Percentiles rank a stretch among this genome's conserved stretches.
These are phyloP conservation scores for Eulimnadia texana DNA, from an alignment of 1,140 invertebrate species.

Conservation along the genomic window DNA sequence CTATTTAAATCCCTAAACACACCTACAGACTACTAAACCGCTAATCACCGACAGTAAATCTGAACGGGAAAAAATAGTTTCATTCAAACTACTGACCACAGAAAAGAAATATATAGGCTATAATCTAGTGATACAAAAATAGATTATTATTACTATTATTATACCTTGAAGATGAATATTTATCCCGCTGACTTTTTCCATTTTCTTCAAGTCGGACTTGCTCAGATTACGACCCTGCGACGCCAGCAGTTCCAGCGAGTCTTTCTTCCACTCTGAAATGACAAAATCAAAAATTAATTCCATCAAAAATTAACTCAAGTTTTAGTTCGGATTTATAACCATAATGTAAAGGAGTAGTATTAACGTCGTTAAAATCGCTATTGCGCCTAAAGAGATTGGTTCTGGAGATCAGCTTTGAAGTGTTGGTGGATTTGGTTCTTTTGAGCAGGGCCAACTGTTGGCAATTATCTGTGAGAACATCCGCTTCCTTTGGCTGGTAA, in stretches of 20 bases:
- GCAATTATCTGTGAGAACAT: too few species aligned
- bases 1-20: not conserved
- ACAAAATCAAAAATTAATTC: conserved; percentile 11
- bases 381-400: not conserved
- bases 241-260: conserved; percentile 27
- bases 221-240: conserved; percentile 26
- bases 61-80: not conserved
- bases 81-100: too few species aligned
- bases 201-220: conserved; percentile 29
- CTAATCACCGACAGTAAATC: not conserved
- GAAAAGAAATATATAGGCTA: not conserved
- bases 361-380: not conserved
- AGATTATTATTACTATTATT: not conserved
- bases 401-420: not conserved
- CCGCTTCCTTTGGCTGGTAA: too few species aligned
- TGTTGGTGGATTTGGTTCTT: not conserved
- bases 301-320: not conserved
- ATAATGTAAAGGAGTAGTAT: not conserved
- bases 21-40: not conserved
- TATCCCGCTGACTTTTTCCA: conserved; percentile 61
- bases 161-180: conserved; percentile 76
- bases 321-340: not conserved
- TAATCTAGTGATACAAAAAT: not conserved
- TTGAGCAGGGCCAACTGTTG: not conserved
- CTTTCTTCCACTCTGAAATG: conserved; percentile 23